Percentiles rank a stretch among this genome's conserved stretches.
Evolutionary conservation across 2,888 invertebrate genomes (phyloP).

Genomic region (Acronicta psi): DNA sequence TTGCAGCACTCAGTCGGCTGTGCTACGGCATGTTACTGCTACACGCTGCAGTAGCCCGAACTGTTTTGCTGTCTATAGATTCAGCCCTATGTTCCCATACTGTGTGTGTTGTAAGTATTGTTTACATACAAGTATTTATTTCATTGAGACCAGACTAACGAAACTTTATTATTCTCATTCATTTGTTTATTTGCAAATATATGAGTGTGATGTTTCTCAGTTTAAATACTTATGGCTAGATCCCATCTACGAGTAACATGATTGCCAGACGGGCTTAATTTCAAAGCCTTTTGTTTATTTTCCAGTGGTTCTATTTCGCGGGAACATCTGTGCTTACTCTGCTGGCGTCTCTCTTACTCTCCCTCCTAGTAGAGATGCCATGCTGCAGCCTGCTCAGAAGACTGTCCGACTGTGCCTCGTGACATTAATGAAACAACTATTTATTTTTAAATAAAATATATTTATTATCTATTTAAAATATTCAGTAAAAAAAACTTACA

Average conservation of each 20-base stretch:
- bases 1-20: constrained; percentile 87
- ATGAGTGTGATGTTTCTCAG: too few relatives aligned
- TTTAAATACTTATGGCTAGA: too few relatives aligned
- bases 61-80: constrained; percentile 81
- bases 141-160: too few relatives aligned
- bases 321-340: constrained; percentile 83
- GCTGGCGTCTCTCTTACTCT: constrained; percentile 79
- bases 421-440: constrained; percentile 37
- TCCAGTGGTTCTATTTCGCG: constrained; percentile 86
- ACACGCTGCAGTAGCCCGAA: constrained; percentile 84
- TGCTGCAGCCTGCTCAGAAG: constrained; percentile 86
- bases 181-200: too few relatives aligned
- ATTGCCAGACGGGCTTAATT: too few relatives aligned
- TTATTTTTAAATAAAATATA: constrained; percentile 44
- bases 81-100: constrained; percentile 81
- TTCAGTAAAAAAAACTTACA: constrained; percentile 65
- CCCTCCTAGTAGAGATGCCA: constrained; percentile 90
- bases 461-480: constrained; percentile 61
- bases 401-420: constrained; percentile 77
- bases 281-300: constrained; percentile 1
- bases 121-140: too few relatives aligned
- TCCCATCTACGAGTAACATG: too few relatives aligned
- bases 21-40: constrained; percentile 87
- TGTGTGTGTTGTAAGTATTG: constrained; percentile 81
- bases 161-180: too few relatives aligned